Conservation (phyloP, 64 coral and sea anemone genomes). For the Orbicella faveolata region DNA sequence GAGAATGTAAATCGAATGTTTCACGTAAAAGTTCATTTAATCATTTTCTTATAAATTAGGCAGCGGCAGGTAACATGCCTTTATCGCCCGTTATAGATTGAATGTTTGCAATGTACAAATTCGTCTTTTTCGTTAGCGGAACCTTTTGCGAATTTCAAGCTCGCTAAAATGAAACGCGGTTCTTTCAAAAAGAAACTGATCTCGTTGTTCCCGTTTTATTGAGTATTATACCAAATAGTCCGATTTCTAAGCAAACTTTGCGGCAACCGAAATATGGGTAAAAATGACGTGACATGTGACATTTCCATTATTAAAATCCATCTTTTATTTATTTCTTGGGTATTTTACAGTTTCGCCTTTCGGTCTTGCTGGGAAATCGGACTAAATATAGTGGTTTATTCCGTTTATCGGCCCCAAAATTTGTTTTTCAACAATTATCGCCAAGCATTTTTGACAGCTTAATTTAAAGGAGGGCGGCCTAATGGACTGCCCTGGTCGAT, state of each 20-base stretch:
- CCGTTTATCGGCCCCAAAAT: neutral
- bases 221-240: neutral
- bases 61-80: neutral
- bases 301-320: neutral
- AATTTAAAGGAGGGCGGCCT: neutral
- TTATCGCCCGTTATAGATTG: neutral
- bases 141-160: neutral
- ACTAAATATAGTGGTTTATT: neutral
- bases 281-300: neutral
- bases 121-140: neutral
- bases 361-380: neutral
- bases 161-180: neutral
- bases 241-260: neutral
- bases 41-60: neutral
- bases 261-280: neutral
- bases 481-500: neutral
- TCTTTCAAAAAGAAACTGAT: neutral
- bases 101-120: too few species aligned
- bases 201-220: neutral
- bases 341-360: neutral
- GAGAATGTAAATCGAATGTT: neutral
- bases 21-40: conserved; percentile 2
- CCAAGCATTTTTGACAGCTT: neutral
- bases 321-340: neutral
- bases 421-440: neutral